Evolutionary conservation across 2,113 vertebrate species (phyloP), one percentile per base, ranked within the genome.

Genomic region (Narcine bancroftii): DNA sequence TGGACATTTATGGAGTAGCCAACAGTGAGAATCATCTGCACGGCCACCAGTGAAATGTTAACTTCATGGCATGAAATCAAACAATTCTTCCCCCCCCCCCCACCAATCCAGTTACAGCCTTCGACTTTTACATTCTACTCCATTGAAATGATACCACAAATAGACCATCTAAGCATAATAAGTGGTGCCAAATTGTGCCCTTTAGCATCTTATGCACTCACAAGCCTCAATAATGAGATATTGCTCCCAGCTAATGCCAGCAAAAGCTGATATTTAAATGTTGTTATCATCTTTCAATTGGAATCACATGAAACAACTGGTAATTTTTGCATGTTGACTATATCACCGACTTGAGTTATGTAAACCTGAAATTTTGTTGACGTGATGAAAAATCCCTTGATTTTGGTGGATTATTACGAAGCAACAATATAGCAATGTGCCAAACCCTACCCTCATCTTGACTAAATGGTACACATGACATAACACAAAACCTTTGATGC

Each of bases 221-320:
- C 95, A 66, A 45, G 93, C 83, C 65, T 47, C 94, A 94, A 94
- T 93, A 53, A 85, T 94, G 95, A 95, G 95, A 95, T 95, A 95
- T 94, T 93, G 94, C 94, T 95, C 95, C 95, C 95, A 96, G 93
- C 39, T 92, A 93, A 94, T 93, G 63, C 93, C 56, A 92, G 95
- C 95, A 96, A 96, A 96, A 96, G 96, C 96, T 96, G 95, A 95
- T 69, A 63, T 42, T 69, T 91, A 7, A 36, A 39, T 29, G 0
- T 9, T 69, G n/a, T 89, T 15, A 66, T 9, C 11, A 76, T 21
- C 66, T 45, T 91, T 91, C 45, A 15, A 91, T 47, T 47, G 63
- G 24, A 47, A 91, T 71, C 89, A 91, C 89, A 71, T 33, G 39
- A 24, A 71, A 45, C 36, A 47, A 69, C 47, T 69, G 66, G 36